Evolutionary conservation across 2,113 vertebrate species (phyloP).

Genomic region (Hemicordylus capensis): DNA sequence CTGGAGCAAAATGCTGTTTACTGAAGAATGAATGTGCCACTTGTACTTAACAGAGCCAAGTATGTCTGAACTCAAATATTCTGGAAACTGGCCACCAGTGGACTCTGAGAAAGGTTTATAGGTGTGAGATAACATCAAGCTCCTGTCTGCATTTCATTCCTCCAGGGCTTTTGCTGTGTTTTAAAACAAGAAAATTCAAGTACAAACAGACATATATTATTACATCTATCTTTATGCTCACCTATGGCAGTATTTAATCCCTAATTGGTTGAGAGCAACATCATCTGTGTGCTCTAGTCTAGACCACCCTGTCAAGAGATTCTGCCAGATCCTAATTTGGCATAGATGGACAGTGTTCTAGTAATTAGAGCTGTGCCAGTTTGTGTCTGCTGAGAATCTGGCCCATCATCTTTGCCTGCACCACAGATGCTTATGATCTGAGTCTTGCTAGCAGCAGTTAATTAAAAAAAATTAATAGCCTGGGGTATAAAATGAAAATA

Average conservation of each 20-base stretch:
- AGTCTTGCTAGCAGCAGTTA: not conserved
- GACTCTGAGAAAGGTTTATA: conserved; percentile 68
- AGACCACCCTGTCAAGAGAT: conserved; percentile 15
- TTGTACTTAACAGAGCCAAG: conserved; percentile 52
- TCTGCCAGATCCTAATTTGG: not conserved
- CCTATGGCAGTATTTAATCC: conserved; percentile 25
- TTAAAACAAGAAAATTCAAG: conserved; percentile 71
- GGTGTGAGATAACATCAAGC: conserved; percentile 73
- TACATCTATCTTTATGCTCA: conserved; percentile 55
- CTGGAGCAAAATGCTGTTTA: conserved; percentile 72
- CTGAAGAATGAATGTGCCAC: conserved; percentile 63
- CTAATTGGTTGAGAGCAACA: conserved; percentile 8
- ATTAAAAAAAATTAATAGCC: not conserved
- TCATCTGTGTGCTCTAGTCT: conserved; percentile 17
- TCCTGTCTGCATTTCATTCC: conserved; percentile 71
- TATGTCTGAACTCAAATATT: conserved; percentile 52
- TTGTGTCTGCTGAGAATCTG: not conserved
- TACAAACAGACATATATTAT: conserved; percentile 67
- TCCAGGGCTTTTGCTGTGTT: conserved; percentile 64
- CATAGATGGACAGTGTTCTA: not conserved
- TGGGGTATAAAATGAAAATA: not conserved
- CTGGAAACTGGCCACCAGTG: conserved; percentile 72
- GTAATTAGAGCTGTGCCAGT: not conserved
- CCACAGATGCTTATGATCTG: not conserved
- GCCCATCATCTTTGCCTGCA: not conserved